Percentiles rank a stretch among this genome's conserved stretches.
phyloP scores from a whole-genome alignment of 1,140 invertebrate genomes.

The Sesamia nonagrioides region DNA sequence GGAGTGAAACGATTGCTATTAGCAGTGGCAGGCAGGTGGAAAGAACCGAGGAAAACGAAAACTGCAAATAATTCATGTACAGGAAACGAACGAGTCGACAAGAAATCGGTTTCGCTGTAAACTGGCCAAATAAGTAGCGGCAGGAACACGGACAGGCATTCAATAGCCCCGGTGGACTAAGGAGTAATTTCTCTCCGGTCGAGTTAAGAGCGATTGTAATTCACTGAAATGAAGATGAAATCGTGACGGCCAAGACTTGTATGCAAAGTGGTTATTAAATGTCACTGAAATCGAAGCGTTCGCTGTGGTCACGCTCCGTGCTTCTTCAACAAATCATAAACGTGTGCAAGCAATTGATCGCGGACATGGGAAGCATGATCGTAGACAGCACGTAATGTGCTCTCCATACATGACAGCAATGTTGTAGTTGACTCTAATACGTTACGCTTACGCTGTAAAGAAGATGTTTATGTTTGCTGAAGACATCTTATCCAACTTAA shows the following conservation, averaged over 20 bases:
- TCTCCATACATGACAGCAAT: neutral
- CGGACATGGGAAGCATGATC: conserved; percentile 52
- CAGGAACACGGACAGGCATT: conserved; percentile 41
- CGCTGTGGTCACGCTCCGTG: conserved; percentile 58
- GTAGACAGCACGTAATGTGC: neutral
- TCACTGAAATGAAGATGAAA: conserved; percentile 54
- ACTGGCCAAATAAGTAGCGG: conserved; percentile 56
- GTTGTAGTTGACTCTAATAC: neutral
- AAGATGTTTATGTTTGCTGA: no score
- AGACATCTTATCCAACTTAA: no score
- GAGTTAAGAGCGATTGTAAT: conserved; percentile 43
- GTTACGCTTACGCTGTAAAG: no score
- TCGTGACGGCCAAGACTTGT: conserved; percentile 65
- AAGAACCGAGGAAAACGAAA: conserved; percentile 50
- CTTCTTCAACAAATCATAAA: conserved; percentile 51
- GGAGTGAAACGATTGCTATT: neutral
- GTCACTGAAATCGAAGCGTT: conserved; percentile 46
- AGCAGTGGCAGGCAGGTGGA: conserved; percentile 1
- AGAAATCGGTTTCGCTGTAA: conserved; percentile 57
- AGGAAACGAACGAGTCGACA: conserved; percentile 49
- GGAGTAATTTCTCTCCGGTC: conserved; percentile 51
- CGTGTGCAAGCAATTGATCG: conserved; percentile 47
- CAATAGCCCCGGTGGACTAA: conserved; percentile 5
- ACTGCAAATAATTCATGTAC: conserved; percentile 49
- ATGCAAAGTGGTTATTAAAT: conserved; percentile 69